phyloP scores from a whole-genome alignment of 2,113 vertebrate genomes.

The Stigmatopora nigra region DNA sequence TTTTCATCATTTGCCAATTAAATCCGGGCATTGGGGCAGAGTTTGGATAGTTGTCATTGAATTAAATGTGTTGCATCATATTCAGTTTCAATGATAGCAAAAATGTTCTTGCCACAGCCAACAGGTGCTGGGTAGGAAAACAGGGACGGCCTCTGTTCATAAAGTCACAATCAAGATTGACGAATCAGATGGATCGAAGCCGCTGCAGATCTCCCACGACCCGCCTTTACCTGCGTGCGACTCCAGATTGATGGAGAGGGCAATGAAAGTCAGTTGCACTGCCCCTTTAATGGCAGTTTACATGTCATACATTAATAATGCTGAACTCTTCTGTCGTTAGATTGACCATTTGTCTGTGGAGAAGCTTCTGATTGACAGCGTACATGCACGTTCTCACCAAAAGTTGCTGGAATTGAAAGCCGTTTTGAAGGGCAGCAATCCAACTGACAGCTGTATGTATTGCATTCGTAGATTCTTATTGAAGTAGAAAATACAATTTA shows the following conservation, averaged over 20 bases:
- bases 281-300: background rate
- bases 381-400: conserved; percentile 93
- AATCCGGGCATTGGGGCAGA: too few relatives aligned
- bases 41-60: too few relatives aligned
- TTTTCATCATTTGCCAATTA: too few relatives aligned
- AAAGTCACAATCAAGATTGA: conserved; percentile 97
- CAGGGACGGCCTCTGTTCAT: conserved; percentile 87
- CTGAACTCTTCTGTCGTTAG: conserved; percentile 51
- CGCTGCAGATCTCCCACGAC: conserved; percentile 95
- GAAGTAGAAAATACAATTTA: too few relatives aligned
- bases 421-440: conserved; percentile 85
- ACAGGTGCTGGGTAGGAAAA: conserved; percentile 93
- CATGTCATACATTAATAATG: background rate
- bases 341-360: conserved; percentile 97
- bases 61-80: background rate
- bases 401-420: conserved; percentile 95
- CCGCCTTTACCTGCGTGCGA: conserved; percentile 91
- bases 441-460: conserved; percentile 86
- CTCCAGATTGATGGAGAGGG: conserved; percentile 92
- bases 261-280: conserved; percentile 78
- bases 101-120: conserved; percentile 71
- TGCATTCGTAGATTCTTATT: background rate
- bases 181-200: conserved; percentile 91
- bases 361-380: conserved; percentile 96
- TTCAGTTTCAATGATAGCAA: background rate